A percentile compares a stretch with the other conserved stretches of the same genome.
Evolutionary conservation across 2,797 vertebrate species (phyloP).

Genomic region (Yasuhikotakia modesta): DNA sequence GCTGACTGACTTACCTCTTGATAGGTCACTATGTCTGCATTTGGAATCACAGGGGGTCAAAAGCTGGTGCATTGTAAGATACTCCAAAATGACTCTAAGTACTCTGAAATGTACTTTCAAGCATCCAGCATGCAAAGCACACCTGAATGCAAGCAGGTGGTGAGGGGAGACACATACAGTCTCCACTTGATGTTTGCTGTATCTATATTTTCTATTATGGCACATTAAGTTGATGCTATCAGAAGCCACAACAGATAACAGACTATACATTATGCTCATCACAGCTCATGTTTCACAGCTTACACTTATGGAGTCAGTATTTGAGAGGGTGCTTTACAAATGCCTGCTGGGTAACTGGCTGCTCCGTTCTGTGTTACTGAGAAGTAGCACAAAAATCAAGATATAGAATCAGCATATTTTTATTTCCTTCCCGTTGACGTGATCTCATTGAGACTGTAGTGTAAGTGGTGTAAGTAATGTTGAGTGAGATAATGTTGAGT

Average conservation of each 20-base stretch:
- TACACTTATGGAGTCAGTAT: neutral
- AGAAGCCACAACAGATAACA: constrained; percentile 22
- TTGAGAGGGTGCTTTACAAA: neutral
- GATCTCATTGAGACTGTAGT: neutral
- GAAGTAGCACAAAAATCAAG: neutral
- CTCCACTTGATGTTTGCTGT: constrained; percentile 6
- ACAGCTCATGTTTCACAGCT: neutral
- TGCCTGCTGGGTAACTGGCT: constrained; percentile 1
- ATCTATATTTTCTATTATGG: constrained; percentile 24
- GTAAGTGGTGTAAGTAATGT: neutral
- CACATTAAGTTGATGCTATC: constrained; percentile 8
- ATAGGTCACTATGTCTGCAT: constrained; percentile 13
- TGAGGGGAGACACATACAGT: neutral
- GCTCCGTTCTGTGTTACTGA: constrained; percentile 2
- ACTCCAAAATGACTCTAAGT: constrained; percentile 10
- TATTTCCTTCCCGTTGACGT: neutral
- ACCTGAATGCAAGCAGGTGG: neutral
- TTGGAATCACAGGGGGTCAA: constrained; percentile 1
- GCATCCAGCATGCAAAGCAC: neutral
- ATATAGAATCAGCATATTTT: constrained; percentile 1
- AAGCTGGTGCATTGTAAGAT: neutral
- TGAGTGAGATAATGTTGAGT: neutral
- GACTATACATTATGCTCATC: neutral
- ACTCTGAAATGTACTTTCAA: neutral
- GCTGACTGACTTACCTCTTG: constrained; percentile 23